Conservation (phyloP, 2,888 invertebrate genomes). For the Xylocampa areola region DNA sequence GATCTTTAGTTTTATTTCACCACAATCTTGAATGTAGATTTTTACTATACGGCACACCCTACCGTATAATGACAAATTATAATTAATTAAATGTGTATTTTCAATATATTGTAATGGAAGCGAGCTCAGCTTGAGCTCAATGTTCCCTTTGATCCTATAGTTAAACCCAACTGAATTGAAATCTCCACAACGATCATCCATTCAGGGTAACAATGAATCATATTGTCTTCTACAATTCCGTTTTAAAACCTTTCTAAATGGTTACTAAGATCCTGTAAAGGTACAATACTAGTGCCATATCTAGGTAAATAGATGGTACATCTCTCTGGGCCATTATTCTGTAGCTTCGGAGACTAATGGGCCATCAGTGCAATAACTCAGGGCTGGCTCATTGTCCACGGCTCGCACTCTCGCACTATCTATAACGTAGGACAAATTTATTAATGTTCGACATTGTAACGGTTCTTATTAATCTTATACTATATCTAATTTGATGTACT, state of each 20-base stretch:
- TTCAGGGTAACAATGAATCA: conserved; percentile 33
- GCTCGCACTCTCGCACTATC: conserved; percentile 85
- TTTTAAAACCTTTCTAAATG: conserved; percentile 43
- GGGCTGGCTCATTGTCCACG: conserved; percentile 84
- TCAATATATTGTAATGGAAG: too few relatives aligned
- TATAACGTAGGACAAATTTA: conserved; percentile 88
- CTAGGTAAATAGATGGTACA: conserved; percentile 68
- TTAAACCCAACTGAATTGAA: conserved; percentile 16
- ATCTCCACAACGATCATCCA: conserved; percentile 25
- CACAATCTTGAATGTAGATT: too few relatives aligned
- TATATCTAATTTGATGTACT: conserved; percentile 80
- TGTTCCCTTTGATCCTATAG: conserved; percentile 2
- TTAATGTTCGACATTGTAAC: conserved; percentile 83
- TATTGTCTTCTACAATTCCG: conserved; percentile 36
- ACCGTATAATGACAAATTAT: too few relatives aligned
- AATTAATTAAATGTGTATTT: too few relatives aligned
- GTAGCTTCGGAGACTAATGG: conserved; percentile 87
- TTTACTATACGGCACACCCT: too few relatives aligned
- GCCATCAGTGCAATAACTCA: conserved; percentile 84
- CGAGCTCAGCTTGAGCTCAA: background rate
- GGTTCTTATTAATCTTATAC: conserved; percentile 78
- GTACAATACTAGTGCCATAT: conserved; percentile 68
- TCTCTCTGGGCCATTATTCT: conserved; percentile 78
- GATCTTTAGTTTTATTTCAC: too few relatives aligned
- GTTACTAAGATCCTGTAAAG: conserved; percentile 47